A percentile compares a stretch with the other conserved stretches of the same genome.
These are phyloP conservation scores for Sus cebifrons DNA, from an alignment of 2,797 vertebrate species.

Conservation along the genomic window DNA sequence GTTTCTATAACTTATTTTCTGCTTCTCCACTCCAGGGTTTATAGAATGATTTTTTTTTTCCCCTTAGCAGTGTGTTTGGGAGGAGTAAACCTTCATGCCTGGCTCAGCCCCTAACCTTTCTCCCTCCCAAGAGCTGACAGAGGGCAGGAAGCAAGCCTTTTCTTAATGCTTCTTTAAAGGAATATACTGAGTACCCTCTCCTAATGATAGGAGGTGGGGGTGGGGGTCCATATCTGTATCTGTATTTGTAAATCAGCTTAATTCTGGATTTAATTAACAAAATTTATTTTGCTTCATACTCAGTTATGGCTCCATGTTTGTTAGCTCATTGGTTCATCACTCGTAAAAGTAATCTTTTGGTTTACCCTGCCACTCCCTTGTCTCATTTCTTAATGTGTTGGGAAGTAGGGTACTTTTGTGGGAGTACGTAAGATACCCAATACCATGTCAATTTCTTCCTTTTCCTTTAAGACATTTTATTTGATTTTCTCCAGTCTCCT, in stretches of 20 bases:
- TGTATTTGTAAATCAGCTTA: background rate
- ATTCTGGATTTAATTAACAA: background rate
- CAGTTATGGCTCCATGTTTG: background rate
- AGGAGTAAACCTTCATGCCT: background rate
- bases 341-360: background rate
- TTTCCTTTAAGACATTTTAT: background rate
- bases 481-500: background rate
- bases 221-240: rapidly evolving
- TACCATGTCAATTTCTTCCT: background rate
- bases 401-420: background rate
- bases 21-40: background rate
- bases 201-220: background rate
- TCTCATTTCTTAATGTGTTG: background rate
- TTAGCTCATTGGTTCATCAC: background rate
- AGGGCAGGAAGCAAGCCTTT: background rate
- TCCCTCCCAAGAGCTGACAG: background rate
- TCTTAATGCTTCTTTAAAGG: background rate
- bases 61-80: background rate
- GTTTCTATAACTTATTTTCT: background rate
- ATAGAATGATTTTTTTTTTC: background rate
- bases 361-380: background rate
- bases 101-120: background rate
- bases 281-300: background rate
- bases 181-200: background rate
- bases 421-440: background rate